These are phyloP conservation scores for Cylindroiulus punctatus DNA, from an alignment of 2,888 invertebrate genomes.

Conservation along the genomic window DNA sequence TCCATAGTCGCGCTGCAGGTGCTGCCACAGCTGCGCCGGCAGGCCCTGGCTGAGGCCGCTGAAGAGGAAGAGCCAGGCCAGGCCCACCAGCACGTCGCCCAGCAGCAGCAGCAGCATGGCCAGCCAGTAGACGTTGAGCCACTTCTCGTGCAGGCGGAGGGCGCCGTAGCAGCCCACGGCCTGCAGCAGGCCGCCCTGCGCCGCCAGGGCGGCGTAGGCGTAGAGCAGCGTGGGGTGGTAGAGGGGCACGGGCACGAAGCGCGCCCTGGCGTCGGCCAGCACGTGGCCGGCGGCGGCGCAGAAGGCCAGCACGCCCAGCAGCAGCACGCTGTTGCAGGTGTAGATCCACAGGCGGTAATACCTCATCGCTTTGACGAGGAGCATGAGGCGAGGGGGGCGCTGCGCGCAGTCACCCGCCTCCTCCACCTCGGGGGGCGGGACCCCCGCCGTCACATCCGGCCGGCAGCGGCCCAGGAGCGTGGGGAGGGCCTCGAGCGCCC, in stretches of 20 bases:
- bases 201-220: constrained; percentile 82
- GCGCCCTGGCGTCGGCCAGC: constrained; percentile 66
- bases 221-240: constrained; percentile 85
- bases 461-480: not conserved
- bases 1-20: constrained; percentile 77
- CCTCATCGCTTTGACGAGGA: constrained; percentile 65
- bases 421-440: not conserved
- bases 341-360: constrained; percentile 83
- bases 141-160: constrained; percentile 79
- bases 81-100: constrained; percentile 84
- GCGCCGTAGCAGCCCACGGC: constrained; percentile 83
- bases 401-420: constrained; percentile 51
- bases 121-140: constrained; percentile 86
- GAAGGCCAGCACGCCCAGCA: constrained; percentile 83
- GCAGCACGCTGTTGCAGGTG: constrained; percentile 87
- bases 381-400: constrained; percentile 66
- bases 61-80: constrained; percentile 85
- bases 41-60: constrained; percentile 80
- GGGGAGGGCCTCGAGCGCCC: not conserved
- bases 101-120: constrained; percentile 80
- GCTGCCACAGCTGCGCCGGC: constrained; percentile 74
- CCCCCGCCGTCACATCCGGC: constrained; percentile 1
- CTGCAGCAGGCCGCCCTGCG: constrained; percentile 77
- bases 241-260: constrained; percentile 65
- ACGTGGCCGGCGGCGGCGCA: constrained; percentile 75